phyloP scores from a whole-genome alignment of 2,797 vertebrate species.

The Chromobotia macracanthus region DNA sequence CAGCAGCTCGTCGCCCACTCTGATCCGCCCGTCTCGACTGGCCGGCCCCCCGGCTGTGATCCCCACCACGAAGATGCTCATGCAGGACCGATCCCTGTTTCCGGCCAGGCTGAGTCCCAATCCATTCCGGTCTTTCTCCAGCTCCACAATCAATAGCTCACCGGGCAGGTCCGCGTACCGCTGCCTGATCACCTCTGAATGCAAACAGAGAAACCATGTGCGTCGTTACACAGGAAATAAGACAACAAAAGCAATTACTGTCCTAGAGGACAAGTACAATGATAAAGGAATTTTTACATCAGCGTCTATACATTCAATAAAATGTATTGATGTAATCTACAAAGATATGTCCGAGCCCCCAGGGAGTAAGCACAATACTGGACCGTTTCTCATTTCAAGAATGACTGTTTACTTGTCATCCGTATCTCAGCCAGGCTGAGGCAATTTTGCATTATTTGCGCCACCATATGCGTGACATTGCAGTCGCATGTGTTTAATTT shows the following conservation, averaged over 20 bases:
- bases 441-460: background rate
- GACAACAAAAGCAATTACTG: constrained; percentile 4
- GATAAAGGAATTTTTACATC: constrained; percentile 9
- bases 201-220: background rate
- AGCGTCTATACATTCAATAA: background rate
- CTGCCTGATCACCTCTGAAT: constrained; percentile 89
- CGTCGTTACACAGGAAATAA: constrained; percentile 9
- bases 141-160: constrained; percentile 88
- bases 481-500: background rate
- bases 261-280: constrained; percentile 6
- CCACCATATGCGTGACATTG: background rate
- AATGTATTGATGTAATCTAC: constrained; percentile 14
- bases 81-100: constrained; percentile 88
- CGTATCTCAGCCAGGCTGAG: background rate
- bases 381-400: constrained; percentile 10
- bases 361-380: background rate
- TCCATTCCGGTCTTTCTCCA: constrained; percentile 91
- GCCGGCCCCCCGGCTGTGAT: constrained; percentile 87
- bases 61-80: constrained; percentile 95
- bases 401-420: background rate
- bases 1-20: constrained; percentile 88
- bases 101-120: constrained; percentile 94
- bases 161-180: constrained; percentile 90
- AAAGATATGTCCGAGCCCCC: background rate
- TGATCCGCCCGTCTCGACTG: constrained; percentile 83